These are phyloP conservation scores for Agrypnia vestita DNA, from an alignment of 1,140 invertebrate species.

Conservation along the genomic window DNA sequence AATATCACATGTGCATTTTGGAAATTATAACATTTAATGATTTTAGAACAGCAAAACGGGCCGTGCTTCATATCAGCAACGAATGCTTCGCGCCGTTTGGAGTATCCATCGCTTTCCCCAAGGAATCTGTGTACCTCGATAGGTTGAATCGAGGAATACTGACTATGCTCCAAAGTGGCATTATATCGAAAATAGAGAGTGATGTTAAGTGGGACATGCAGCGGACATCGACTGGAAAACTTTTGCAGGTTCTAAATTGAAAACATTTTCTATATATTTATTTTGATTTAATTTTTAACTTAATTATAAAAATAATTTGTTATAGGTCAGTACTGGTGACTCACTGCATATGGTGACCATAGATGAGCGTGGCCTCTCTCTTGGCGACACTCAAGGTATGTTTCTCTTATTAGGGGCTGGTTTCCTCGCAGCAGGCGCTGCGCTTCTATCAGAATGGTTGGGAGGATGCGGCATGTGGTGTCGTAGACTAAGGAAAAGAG, in stretches of 20 bases:
- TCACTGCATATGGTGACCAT: conserved; percentile 65
- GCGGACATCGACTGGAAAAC: conserved; percentile 73
- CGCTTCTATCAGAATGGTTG: conserved; percentile 76
- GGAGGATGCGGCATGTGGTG: conserved; percentile 78
- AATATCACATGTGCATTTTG: neutral
- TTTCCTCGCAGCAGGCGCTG: conserved; percentile 74
- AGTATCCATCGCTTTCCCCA: conserved; percentile 76
- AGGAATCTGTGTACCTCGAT: conserved; percentile 75
- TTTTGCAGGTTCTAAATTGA: conserved; percentile 71
- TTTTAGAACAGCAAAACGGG: conserved; percentile 72
- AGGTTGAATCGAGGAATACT: conserved; percentile 76
- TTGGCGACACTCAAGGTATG: conserved; percentile 86
- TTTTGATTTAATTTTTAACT: neutral
- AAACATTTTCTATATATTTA: neutral
- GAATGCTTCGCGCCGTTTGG: conserved; percentile 82
- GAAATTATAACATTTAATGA: neutral
- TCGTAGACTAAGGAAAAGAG: conserved; percentile 61
- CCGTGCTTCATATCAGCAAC: conserved; percentile 78
- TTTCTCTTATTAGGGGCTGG: conserved; percentile 81
- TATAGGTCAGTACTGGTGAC: conserved; percentile 49
- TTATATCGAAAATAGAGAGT: conserved; percentile 76
- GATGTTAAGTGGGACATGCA: conserved; percentile 82
- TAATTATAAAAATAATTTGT: neutral
- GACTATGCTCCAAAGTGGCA: conserved; percentile 76
- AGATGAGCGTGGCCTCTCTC: conserved; percentile 79